Base-by-base conservation (phyloP, 2,113 vertebrate species). In the Platanista minor region DNA sequence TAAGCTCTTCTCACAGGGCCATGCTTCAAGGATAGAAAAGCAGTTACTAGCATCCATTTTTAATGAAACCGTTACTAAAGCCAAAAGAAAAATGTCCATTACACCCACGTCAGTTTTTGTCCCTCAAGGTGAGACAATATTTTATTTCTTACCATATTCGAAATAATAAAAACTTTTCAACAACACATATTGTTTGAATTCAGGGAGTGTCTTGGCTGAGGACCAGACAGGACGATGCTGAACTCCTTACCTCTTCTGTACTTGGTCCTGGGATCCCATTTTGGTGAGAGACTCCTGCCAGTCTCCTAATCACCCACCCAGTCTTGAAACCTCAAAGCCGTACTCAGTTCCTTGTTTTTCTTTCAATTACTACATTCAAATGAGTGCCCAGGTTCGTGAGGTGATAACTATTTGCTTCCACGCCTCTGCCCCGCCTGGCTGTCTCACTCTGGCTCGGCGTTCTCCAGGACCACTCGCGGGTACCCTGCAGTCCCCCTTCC, bases 21-120 rank as follows among this genome's bases (percentile, higher is more conserved):
- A 31, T 0, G 0, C 87, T 96, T 96, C 78, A 94, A 61, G 49
- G 54, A 71, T 88, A 78, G 57, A 87, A 82, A 93, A 59, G 36
- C 61, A 62, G 88, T 75, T 77, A 87, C 23, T 66, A 92, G 82
- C 62, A 69, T 82, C 41, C 6, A 2, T 87, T 94, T 92, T 82
- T 86, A 96, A 96, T 94, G 91, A 98, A 97, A 94, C 41, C 20
- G 33, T 93, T 64, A 77, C 33, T 66, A 85, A 66, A 95, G 77
- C 77, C 46, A 83, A 97, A 46, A 66, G 46, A 74, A 86, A 95
- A 96, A 54, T 27, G 27, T 66, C 41, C 27, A 43, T 18, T 64
- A 46, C 43, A 36, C 14, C 33, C 36, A 95, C 31, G 13, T 80
- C 71, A 25, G 18, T 20, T 33, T 91, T 52, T 71, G n/a, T 69